Evolutionary conservation across 2,113 vertebrate genomes (phyloP).

Genomic region (Crocuta crocuta): DNA sequence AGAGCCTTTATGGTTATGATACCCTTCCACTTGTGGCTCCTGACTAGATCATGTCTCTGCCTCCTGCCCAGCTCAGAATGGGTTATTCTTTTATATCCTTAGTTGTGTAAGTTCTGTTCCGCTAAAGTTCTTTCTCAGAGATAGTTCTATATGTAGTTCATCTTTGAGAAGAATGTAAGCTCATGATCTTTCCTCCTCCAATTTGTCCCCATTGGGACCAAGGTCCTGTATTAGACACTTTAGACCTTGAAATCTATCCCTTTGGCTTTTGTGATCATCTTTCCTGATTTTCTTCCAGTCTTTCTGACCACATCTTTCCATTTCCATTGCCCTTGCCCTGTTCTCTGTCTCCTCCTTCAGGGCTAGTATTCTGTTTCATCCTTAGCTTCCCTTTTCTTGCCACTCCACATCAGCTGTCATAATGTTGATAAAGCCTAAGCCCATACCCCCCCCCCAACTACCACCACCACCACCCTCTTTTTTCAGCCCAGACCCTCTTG

Average conservation of each 20-base stretch:
- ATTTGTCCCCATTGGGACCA: neutral
- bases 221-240: neutral
- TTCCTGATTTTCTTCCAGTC: neutral
- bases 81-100: neutral
- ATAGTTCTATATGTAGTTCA: neutral
- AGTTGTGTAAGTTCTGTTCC: neutral
- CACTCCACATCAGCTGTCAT: neutral
- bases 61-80: neutral
- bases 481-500: neutral
- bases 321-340: neutral
- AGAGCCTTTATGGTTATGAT: neutral
- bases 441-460: neutral
- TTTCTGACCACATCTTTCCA: neutral
- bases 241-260: neutral
- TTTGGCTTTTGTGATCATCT: slow-evolving; percentile 31
- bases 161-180: neutral
- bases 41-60: neutral
- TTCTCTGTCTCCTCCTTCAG: neutral
- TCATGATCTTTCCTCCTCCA: neutral
- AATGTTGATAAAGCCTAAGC: neutral
- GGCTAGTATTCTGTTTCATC: neutral
- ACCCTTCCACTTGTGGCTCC: neutral
- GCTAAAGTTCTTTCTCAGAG: neutral
- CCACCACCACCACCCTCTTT: neutral
- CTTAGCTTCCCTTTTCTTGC: neutral